A percentile compares a stretch with the other conserved stretches of the same genome.
Conservation (phyloP, 2,797 vertebrate species). For the Bradypus variegatus region DNA sequence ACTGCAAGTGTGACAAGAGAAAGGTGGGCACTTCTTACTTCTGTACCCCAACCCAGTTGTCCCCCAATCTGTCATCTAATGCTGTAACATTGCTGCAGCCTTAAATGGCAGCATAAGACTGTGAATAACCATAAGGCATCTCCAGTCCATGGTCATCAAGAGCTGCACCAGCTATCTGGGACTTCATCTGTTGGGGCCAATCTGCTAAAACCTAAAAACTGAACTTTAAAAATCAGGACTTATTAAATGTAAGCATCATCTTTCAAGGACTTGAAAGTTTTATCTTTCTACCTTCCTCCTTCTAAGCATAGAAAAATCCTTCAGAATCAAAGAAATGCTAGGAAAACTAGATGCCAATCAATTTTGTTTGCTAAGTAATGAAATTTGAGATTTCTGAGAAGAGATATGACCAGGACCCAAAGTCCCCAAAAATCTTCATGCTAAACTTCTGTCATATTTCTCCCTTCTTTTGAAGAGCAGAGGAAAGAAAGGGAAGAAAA, state of each 20-base stretch:
- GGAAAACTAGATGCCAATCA: constrained; percentile 8
- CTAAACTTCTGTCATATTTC: background rate
- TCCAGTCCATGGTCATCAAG: background rate
- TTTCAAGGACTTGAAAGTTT: background rate
- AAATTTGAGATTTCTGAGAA: constrained; percentile 11
- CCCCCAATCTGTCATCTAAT: background rate
- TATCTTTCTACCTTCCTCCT: background rate
- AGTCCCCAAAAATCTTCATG: background rate
- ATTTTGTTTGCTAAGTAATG: constrained; percentile 21
- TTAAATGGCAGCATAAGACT: background rate
- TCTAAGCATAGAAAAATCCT: background rate
- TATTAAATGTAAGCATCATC: background rate
- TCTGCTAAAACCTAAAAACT: background rate
- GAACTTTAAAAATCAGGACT: background rate
- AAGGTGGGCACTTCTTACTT: background rate
- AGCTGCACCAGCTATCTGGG: background rate
- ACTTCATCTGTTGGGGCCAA: background rate
- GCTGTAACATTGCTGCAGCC: background rate
- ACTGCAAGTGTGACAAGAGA: background rate
- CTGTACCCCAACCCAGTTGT: background rate
- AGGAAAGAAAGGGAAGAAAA: background rate
- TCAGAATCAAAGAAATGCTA: background rate
- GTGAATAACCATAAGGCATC: background rate
- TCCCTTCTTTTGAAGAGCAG: background rate
- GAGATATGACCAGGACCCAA: background rate